phyloP scores from a whole-genome alignment of 2,797 vertebrate species.

The Silurus aristotelis region DNA sequence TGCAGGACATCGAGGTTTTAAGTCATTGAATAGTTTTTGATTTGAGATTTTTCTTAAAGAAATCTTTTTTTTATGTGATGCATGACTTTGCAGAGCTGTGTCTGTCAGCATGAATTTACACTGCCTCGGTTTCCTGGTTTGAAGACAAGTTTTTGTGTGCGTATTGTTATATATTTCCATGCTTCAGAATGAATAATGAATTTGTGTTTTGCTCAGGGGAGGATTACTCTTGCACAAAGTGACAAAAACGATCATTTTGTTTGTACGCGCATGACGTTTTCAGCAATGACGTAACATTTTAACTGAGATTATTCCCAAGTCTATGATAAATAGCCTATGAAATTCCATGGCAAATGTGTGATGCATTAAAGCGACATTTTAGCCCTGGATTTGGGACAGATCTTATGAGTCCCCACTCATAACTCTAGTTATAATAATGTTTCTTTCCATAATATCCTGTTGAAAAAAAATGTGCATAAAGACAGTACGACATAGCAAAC shows the following conservation, averaged over 20 bases:
- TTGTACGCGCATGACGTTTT: not conserved
- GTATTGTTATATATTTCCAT: not conserved
- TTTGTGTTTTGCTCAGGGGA: not conserved
- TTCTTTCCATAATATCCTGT: too few species aligned
- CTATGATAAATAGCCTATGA: too few species aligned
- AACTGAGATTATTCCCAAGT: not conserved
- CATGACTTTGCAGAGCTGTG: not conserved
- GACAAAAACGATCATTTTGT: not conserved
- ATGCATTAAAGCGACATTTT: too few species aligned
- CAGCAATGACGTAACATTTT: not conserved
- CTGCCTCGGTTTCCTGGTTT: not conserved
- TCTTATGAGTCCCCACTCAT: too few species aligned
- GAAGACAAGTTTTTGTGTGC: not conserved
- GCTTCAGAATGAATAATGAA: not conserved
- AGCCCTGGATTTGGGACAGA: too few species aligned
- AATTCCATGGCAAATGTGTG: too few species aligned
- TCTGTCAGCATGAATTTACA: not conserved
- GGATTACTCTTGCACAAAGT: not conserved
- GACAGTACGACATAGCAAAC: too few species aligned
- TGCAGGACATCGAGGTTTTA: too few species aligned
- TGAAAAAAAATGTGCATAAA: too few species aligned
- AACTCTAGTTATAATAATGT: too few species aligned
- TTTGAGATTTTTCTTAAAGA: not conserved
- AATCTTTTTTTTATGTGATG: not conserved
- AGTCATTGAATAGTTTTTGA: not conserved